Evolutionary conservation across 2,797 vertebrate species (phyloP).

Genomic region (Gila robusta): DNA sequence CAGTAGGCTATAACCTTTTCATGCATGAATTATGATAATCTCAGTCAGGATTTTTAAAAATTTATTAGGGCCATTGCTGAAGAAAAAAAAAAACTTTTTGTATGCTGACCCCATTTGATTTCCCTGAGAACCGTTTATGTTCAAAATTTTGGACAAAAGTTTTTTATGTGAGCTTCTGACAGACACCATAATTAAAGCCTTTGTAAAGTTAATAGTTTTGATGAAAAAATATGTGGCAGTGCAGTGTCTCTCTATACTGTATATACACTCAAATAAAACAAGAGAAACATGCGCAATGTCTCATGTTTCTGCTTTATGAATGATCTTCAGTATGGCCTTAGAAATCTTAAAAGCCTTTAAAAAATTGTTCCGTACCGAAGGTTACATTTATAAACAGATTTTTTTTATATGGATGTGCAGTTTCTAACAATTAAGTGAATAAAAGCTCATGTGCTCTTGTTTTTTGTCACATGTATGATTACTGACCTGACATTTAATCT

Average conservation of each 20-base stretch:
- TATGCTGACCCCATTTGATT: not conserved
- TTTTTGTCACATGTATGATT: constrained; percentile 11
- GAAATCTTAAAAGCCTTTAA: not conserved
- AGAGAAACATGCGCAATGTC: not conserved
- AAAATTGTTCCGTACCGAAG: not conserved
- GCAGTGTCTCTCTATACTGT: not conserved
- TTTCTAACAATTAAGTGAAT: not conserved
- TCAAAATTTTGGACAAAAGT: not conserved
- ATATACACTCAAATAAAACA: not conserved
- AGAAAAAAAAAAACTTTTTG: not conserved
- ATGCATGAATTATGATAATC: too few relatives aligned
- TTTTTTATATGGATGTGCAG: not conserved
- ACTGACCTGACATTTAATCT: not conserved
- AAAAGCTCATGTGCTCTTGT: not conserved
- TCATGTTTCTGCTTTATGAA: not conserved
- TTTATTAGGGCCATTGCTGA: not conserved
- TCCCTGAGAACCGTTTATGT: not conserved
- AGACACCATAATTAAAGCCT: not conserved
- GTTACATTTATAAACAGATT: constrained; percentile 5
- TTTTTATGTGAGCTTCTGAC: not conserved
- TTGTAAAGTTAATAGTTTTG: not conserved
- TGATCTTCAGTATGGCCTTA: not conserved
- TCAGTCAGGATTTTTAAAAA: not conserved
- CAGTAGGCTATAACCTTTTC: not conserved
- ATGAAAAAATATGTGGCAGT: not conserved